Evolutionary conservation across 35 echinoderm and acorn worm genomes (phyloP), one percentile per base, ranked within the genome.

Genomic region (Diadema setosum): DNA sequence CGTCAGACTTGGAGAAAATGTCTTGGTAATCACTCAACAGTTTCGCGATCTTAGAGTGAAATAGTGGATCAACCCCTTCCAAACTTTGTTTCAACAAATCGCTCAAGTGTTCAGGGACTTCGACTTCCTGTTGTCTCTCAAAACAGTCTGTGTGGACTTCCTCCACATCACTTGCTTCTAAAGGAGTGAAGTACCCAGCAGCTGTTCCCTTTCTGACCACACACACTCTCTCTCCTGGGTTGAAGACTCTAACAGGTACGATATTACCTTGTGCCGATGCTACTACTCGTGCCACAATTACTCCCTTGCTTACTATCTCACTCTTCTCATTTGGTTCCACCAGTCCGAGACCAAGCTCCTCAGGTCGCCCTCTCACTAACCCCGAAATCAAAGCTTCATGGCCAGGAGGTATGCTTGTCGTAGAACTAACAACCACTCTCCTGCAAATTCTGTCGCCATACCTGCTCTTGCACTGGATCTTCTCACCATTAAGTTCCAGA

Each of bases 221-320:
- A 12, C 49, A 21, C 11, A 36, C 35, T 20, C 35, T 3, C 32
- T 34, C 4, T 25, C 73, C 41, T 16, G 86, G 86, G 74, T 83
- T 88, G n/a, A 88, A 88, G 16, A 83, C 69, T 65, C 86, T 83
- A 20, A 88, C 27, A 30, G 75, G 75, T 18, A 88, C 30, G 4
- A 21, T 49, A 40, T 69, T 69, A 8, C 8, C 18, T n/a, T n/a
- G n/a, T n/a, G n/a, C n/a, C n/a, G n/a, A n/a, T n/a, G n/a, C n/a
- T n/a, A n/a, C n/a, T n/a, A n/a, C n/a, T n/a, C n/a, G n/a, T n/a
- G n/a, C n/a, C n/a, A n/a, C n/a, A n/a, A n/a, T 12, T 56, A n/a
- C n/a, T 31, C 33, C 63, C 63, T n/a, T 5, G 6, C 5, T 67
- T 31, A 67, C 63, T 8, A 67, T 67, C 36, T 25, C 41, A 36